phyloP scores from a whole-genome alignment of 2,888 invertebrate species.

The Spodoptera littoralis region DNA sequence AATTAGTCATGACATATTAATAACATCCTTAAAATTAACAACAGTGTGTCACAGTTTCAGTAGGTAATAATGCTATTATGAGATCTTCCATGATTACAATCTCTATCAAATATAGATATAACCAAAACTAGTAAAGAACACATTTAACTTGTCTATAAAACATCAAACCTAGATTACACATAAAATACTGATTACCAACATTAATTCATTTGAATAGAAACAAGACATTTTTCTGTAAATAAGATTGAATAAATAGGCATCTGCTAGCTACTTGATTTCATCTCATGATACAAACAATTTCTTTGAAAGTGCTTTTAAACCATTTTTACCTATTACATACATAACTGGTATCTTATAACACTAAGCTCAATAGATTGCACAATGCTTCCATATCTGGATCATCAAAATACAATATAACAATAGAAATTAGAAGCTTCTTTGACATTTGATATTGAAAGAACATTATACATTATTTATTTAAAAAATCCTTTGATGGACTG shows the following conservation, averaged over 20 bases:
- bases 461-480: conserved; percentile 38
- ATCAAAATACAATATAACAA: conserved; percentile 40
- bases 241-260: conserved; percentile 17
- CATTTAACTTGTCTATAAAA: conserved; percentile 39
- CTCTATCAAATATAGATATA: conserved; percentile 13
- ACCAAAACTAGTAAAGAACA: conserved; percentile 29
- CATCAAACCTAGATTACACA: conserved; percentile 51
- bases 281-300: conserved; percentile 35
- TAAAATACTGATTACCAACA: conserved; percentile 61
- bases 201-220: conserved; percentile 35
- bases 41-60: conserved; percentile 19
- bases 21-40: conserved; percentile 30
- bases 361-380: conserved; percentile 58
- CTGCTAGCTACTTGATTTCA: conserved; percentile 37
- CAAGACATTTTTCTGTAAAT: conserved; percentile 35
- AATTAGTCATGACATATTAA: conserved; percentile 35
- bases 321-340: conserved; percentile 24
- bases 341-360: conserved; percentile 34
- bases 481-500: conserved; percentile 45
- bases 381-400: conserved; percentile 25
- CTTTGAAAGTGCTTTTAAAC: conserved; percentile 26
- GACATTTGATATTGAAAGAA: conserved; percentile 42
- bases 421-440: conserved; percentile 44
- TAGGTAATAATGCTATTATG: conserved; percentile 34
- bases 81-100: conserved; percentile 53